Conservation (phyloP, 2,888 invertebrate species). For the Muscina levida region DNA sequence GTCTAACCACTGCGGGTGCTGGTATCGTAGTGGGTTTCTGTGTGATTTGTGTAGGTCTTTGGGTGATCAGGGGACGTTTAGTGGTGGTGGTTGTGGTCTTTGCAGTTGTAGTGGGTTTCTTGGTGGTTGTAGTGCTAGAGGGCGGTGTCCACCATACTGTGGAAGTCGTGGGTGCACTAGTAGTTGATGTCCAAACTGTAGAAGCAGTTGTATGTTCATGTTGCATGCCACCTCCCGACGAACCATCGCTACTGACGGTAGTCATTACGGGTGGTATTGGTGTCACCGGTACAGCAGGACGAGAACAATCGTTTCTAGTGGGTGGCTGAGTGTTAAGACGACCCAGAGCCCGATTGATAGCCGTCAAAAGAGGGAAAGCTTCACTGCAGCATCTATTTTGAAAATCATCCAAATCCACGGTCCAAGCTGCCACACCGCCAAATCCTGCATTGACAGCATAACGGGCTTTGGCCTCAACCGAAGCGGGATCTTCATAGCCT, state of each 20-base stretch:
- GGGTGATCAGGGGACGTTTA: constrained; percentile 71
- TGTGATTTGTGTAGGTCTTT: constrained; percentile 68
- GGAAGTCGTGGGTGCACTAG: constrained; percentile 69
- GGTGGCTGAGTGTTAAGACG: constrained; percentile 82
- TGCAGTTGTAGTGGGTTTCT: constrained; percentile 60
- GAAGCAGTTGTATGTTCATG: constrained; percentile 75
- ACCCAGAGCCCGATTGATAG: constrained; percentile 89
- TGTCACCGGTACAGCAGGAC: constrained; percentile 87
- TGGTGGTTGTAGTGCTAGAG: constrained; percentile 77
- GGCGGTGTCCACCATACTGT: constrained; percentile 78
- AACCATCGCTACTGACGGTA: constrained; percentile 84
- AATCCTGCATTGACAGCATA: constrained; percentile 87
- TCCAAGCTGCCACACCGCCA: constrained; percentile 93
- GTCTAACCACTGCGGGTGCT: constrained; percentile 80
- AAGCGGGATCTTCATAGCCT: constrained; percentile 90
- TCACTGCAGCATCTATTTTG: constrained; percentile 91
- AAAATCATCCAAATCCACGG: constrained; percentile 93
- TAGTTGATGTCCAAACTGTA: constrained; percentile 73
- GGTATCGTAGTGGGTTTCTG: constrained; percentile 78
- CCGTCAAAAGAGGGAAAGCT: constrained; percentile 88
- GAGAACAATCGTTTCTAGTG: constrained; percentile 83
- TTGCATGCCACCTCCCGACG: constrained; percentile 69
- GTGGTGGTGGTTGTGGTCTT: constrained; percentile 70
- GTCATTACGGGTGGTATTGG: constrained; percentile 89
- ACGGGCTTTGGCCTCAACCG: constrained; percentile 87